phyloP scores from a whole-genome alignment of 2,888 invertebrate species.

The Tubulanus polymorphus region DNA sequence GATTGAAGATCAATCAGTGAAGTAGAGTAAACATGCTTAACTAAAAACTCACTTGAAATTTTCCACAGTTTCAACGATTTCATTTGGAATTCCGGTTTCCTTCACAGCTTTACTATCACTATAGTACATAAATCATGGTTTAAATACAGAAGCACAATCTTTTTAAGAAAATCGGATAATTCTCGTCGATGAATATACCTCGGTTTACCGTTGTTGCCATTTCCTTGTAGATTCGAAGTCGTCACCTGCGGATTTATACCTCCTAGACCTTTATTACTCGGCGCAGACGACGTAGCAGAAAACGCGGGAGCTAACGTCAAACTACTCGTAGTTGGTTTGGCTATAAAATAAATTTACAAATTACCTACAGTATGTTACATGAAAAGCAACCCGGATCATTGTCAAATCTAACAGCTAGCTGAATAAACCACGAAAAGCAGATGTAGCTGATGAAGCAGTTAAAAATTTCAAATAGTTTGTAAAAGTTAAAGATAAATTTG shows the following conservation, averaged over 20 bases:
- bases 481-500: too few relatives aligned
- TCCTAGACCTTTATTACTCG: conserved; percentile 62
- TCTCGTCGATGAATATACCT: conserved; percentile 3
- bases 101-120: conserved; percentile 59
- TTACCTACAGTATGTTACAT: too few relatives aligned
- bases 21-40: too few relatives aligned
- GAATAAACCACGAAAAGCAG: neutral
- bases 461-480: too few relatives aligned
- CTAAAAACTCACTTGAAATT: conserved; percentile 63
- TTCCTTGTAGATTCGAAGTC: conserved; percentile 13
- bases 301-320: conserved; percentile 22
- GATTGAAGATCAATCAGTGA: too few relatives aligned
- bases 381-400: too few relatives aligned
- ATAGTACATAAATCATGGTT: too few relatives aligned
- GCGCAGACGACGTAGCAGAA: conserved; percentile 44
- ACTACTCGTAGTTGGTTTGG: neutral
- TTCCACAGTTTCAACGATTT: conserved; percentile 73
- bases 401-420: too few relatives aligned
- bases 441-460: neutral
- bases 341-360: neutral
- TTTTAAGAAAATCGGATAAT: neutral
- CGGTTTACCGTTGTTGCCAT: conserved; percentile 11
- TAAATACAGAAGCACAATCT: too few relatives aligned
- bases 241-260: conserved; percentile 59
- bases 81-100: conserved; percentile 69